Base-by-base conservation (phyloP, 2,888 invertebrate species). In the Hedya salicella region DNA sequence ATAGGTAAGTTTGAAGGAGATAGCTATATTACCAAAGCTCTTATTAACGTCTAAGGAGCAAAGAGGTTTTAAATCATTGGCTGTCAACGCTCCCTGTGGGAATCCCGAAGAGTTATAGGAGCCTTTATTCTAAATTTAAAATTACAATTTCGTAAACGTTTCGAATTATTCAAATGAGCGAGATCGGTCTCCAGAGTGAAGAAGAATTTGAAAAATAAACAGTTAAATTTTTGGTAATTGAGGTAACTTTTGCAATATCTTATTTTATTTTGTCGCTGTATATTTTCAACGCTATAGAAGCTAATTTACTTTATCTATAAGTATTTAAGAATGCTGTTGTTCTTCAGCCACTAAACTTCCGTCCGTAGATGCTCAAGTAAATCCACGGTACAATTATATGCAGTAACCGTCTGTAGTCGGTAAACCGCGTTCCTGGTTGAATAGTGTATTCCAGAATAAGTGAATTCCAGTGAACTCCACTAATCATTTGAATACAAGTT, bases 101-200 rank as follows among this genome's bases (percentile, higher is more conserved):
- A 90, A 90, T 86, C 83, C 86, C 78, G 78, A 86, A 91, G 91
- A 92, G 86, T 91, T 92, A 92, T 92, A 85, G 83, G 85, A 80
- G 80, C 85, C 88, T 89, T 89, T 91, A 91, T 92, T 91, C 90
- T 91, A 91, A 90, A 90, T 91, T 91, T 91, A 88, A 90, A 91
- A 89, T 91, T 91, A 91, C 87, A 87, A 87, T 89, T 88, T 86
- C 82, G 89, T 88, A 83, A 87, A 88, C 81, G 85, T 81, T 85
- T 83, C 78, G 86, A 87, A 90, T 91, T 83, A 85, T 88, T 89
- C 84, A 83, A 84, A 87, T 77, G 77, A 75, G 72, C 72, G 78
- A 74, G 72, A 89, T 86, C 81, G 82, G 79, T 86, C 89, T 80
- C 88, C 68, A 49, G 88, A 75, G 88, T 70, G 72, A 69, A 70